Percentiles rank a stretch among this genome's conserved stretches.
These are phyloP conservation scores for Ochotona curzoniae DNA, from an alignment of 2,113 vertebrate species.

Conservation along the genomic window DNA sequence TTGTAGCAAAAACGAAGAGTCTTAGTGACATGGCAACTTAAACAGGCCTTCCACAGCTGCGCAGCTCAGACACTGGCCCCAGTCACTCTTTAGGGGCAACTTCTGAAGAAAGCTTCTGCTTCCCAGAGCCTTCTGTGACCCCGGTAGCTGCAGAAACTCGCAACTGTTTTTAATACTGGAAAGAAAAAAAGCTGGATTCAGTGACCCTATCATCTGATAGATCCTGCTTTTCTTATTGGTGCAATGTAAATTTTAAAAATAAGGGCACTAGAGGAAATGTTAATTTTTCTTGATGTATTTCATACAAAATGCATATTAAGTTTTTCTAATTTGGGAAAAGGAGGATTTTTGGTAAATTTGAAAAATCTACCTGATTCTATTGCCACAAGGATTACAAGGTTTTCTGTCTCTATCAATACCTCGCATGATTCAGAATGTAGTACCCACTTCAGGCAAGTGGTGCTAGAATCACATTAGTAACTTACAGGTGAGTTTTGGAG, in stretches of 20 bases:
- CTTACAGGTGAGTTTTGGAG: neutral
- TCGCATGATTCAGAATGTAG: neutral
- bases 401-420: neutral
- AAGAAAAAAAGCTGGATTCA: conserved; percentile 1
- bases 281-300: conserved; percentile 12
- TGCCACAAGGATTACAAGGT: neutral
- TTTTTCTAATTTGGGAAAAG: neutral
- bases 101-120: neutral
- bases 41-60: neutral
- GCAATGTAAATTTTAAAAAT: conserved; percentile 31
- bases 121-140: neutral
- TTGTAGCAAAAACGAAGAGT: neutral
- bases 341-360: neutral
- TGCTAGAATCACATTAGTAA: neutral
- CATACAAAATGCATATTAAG: conserved; percentile 2
- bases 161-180: neutral
- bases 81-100: neutral
- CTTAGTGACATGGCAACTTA: neutral
- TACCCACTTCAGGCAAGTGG: neutral
- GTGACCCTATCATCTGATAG: neutral
- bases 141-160: neutral
- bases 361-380: neutral
- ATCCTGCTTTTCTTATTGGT: conserved; percentile 20
- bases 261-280: neutral
- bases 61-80: neutral